A percentile compares a stretch with the other conserved stretches of the same genome.
These are phyloP conservation scores for Aspidiotus destructor DNA, from an alignment of 2,888 invertebrate genomes.

Conservation along the genomic window DNA sequence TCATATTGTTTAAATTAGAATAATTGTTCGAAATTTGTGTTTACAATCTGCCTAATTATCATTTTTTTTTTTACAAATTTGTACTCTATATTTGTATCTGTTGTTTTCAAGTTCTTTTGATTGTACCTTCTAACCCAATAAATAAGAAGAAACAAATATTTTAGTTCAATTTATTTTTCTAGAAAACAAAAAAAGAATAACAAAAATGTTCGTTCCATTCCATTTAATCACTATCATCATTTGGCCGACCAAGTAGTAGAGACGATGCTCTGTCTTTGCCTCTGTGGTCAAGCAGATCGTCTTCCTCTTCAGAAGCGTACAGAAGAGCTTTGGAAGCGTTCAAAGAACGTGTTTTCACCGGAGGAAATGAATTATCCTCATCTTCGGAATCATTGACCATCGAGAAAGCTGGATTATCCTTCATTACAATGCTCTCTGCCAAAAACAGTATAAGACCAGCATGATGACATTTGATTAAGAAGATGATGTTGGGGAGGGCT, in stretches of 20 bases:
- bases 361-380: slow-evolving; percentile 51
- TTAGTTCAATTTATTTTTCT: too few relatives aligned
- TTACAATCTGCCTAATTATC: too few relatives aligned
- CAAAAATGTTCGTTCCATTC: background rate
- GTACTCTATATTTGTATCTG: too few relatives aligned
- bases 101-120: too few relatives aligned
- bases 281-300: slow-evolving; percentile 44
- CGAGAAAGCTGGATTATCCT: slow-evolving; percentile 95
- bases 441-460: background rate
- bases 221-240: slow-evolving; percentile 60
- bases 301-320: slow-evolving; percentile 85
- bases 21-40: too few relatives aligned
- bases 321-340: slow-evolving; percentile 43
- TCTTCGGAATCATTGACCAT: slow-evolving; percentile 99
- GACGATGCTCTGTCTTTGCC: background rate
- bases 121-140: too few relatives aligned
- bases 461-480: slow-evolving; percentile 2
- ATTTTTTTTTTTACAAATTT: too few relatives aligned
- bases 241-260: slow-evolving; percentile 60
- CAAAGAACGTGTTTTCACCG: background rate
- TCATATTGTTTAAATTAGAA: too few relatives aligned
- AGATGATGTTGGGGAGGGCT: background rate
- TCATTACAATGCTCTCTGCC: slow-evolving; percentile 54
- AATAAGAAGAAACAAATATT: too few relatives aligned
- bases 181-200: too few relatives aligned